Percentiles rank a stretch among this genome's conserved stretches.
These are phyloP conservation scores for Daktulosphaira vitifoliae DNA, from an alignment of 1,140 invertebrate genomes.

Conservation along the genomic window DNA sequence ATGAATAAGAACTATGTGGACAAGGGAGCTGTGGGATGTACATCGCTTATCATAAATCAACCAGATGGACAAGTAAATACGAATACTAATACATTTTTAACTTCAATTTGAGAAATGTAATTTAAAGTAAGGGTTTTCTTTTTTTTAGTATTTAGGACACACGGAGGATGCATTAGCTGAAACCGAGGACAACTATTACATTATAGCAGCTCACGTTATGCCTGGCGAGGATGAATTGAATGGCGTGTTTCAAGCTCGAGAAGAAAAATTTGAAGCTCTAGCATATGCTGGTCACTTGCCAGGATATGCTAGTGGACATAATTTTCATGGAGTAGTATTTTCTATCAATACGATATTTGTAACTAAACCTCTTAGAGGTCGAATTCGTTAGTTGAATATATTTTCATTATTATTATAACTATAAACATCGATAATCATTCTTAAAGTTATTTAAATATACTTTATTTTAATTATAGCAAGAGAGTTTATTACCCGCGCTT, in stretches of 20 bases:
- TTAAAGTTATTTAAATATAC: too few species aligned
- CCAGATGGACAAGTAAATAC: slow-evolving; percentile 44
- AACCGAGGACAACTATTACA: neutral
- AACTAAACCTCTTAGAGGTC: neutral
- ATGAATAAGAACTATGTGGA: neutral
- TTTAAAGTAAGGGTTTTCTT: slow-evolving; percentile 34
- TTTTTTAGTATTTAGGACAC: slow-evolving; percentile 45
- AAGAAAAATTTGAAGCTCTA: slow-evolving; percentile 6
- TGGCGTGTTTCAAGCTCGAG: neutral
- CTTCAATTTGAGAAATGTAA: too few species aligned
- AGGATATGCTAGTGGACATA: slow-evolving; percentile 1
- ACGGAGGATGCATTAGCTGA: neutral
- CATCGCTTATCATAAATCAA: slow-evolving; percentile 63
- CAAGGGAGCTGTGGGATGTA: slow-evolving; percentile 58
- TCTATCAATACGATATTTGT: slow-evolving; percentile 43
- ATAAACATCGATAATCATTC: too few species aligned
- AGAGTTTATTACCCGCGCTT: slow-evolving; percentile 64
- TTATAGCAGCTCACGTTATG: neutral
- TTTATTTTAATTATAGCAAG: slow-evolving; percentile 51
- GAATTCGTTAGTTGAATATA: slow-evolving; percentile 6
- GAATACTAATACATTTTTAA: too few species aligned
- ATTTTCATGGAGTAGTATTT: neutral
- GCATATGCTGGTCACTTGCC: neutral
- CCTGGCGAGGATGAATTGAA: neutral
- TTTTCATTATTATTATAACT: neutral